phyloP scores from a whole-genome alignment of 2,797 vertebrate genomes.

The Acrossocheilus fasciatus region DNA sequence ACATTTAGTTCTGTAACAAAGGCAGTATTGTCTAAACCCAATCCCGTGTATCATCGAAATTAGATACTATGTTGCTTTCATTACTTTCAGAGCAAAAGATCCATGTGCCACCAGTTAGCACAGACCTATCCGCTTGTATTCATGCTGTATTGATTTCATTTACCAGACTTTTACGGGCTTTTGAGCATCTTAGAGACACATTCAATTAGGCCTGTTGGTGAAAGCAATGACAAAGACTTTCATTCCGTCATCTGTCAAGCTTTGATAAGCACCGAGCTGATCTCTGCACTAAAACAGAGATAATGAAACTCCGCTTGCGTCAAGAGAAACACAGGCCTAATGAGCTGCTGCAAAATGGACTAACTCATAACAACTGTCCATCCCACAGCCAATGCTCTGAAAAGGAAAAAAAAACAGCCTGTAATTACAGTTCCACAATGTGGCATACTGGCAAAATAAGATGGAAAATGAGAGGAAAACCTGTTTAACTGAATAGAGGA shows the following conservation, averaged over 20 bases:
- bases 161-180: slow-evolving; percentile 33
- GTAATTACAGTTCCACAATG: slow-evolving; percentile 50
- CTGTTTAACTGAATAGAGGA: slow-evolving; percentile 43
- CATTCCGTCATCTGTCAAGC: slow-evolving; percentile 57
- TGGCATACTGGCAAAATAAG: slow-evolving; percentile 26
- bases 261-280: slow-evolving; percentile 54
- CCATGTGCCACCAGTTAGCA: not conserved
- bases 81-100: slow-evolving; percentile 14
- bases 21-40: not conserved
- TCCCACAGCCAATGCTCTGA: slow-evolving; percentile 43
- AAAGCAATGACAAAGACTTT: slow-evolving; percentile 43
- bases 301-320: slow-evolving; percentile 48
- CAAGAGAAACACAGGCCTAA: slow-evolving; percentile 54
- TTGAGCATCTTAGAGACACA: slow-evolving; percentile 46
- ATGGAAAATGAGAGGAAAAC: slow-evolving; percentile 13
- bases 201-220: slow-evolving; percentile 52
- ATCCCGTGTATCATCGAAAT: not conserved
- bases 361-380: slow-evolving; percentile 42
- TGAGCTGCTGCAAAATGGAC: slow-evolving; percentile 52
- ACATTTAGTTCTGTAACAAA: slow-evolving; percentile 13
- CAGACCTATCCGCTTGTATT: slow-evolving; percentile 5
- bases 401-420: slow-evolving; percentile 20
- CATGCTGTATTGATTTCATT: slow-evolving; percentile 33
- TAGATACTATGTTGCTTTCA: slow-evolving; percentile 10
- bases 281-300: slow-evolving; percentile 42